Evolutionary conservation across 2,113 vertebrate genomes (phyloP), one percentile per base, ranked within the genome.

Genomic region (Elanus axillaris): DNA sequence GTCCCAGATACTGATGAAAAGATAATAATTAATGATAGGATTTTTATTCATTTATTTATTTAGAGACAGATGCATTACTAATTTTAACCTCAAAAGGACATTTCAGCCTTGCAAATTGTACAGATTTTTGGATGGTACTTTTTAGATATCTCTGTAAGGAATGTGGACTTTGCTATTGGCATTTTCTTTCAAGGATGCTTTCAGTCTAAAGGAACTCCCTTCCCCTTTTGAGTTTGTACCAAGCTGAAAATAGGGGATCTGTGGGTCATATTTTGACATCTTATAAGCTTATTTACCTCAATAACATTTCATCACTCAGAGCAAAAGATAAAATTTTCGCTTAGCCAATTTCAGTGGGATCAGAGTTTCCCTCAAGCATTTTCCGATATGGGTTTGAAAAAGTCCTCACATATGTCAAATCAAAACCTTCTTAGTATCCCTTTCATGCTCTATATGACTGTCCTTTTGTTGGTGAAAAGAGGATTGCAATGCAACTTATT

Each of bases 1-100:
- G 80, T 96, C 86, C 91, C 94, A 97, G 94, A 96, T 95, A 82
- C 86, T 93, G 89, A 90, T 95, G 89, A 96, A 97, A 96, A 94
- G 95, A 97, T 95, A 96, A 96, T 96, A 97, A 97, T 96, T 96
- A 94, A 95, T 96, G 94, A 95, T 94, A 97, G 86, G 86, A 94
- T 96, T 96, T 96, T 94, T 94, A 94, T 95, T 95, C 93, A 95
- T 96, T 96, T 92, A 96, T 97, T 97, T 97, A 95, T 96, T 96
- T 96, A 93, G 93, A 97, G 89, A 82, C 91, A 95, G 95, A 95
- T 96, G 96, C 80, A 95, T 95, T 95, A 90, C 96, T 96, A 97
- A 96, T 93, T 97, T 95, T 97, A 97, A 96, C 94, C 74, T 89
- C 95, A 90, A 95, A 97, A 96, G 84, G 93, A 96, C 95, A 97